phyloP scores from a whole-genome alignment of 2,797 vertebrate species.

The Lacerta agilis region DNA sequence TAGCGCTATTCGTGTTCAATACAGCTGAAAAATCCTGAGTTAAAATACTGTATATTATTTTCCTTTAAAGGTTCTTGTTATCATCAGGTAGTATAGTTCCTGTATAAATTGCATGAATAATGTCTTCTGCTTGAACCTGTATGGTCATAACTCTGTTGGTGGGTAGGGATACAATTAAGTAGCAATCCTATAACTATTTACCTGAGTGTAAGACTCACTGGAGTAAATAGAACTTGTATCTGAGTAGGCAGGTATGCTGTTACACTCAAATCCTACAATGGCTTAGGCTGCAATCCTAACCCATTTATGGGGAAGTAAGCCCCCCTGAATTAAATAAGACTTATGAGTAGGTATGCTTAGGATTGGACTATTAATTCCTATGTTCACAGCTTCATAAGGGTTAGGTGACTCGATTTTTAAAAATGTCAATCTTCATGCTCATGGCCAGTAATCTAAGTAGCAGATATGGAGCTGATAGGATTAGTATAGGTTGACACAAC shows the following conservation, averaged over 20 bases:
- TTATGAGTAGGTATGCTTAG: too few species aligned
- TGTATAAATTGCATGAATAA: neutral
- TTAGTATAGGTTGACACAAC: neutral
- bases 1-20: neutral
- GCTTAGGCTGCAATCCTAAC: neutral
- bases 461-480: neutral
- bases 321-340: too few species aligned
- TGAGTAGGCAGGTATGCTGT: too few species aligned
- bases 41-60: neutral
- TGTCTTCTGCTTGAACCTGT: conserved; percentile 4
- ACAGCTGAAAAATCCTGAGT: neutral
- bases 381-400: neutral
- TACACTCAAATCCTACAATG: neutral
- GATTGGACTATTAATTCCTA: neutral
- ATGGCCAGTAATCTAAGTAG: neutral
- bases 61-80: neutral
- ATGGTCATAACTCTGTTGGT: neutral
- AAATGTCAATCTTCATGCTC: neutral
- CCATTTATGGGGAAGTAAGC: too few species aligned
- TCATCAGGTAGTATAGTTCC: neutral
- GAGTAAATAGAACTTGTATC: too few species aligned
- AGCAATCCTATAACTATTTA: too few species aligned
- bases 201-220: too few species aligned
- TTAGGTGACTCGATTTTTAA: neutral
- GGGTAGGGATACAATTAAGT: too few species aligned